Conservation (phyloP, 2,888 invertebrate genomes). For the Laspeyria flexula region DNA sequence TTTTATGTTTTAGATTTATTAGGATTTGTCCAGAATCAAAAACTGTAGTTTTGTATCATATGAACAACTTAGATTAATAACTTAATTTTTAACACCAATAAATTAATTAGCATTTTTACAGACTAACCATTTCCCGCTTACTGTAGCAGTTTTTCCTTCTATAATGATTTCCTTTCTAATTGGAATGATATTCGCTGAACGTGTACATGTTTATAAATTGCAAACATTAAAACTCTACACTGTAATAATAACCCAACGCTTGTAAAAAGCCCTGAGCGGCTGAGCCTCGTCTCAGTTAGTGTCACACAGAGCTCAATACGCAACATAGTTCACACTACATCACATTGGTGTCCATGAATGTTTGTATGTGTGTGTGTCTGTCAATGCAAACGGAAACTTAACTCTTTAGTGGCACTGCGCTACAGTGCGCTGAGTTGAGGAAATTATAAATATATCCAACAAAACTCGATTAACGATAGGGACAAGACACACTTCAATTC, state of each 20-base stretch:
- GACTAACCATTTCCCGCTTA: too few relatives aligned
- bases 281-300: constrained; percentile 15
- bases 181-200: too few relatives aligned
- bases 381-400: constrained; percentile 59
- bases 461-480: constrained; percentile 25
- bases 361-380: constrained; percentile 33
- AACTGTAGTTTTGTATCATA: too few relatives aligned
- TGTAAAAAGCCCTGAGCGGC: constrained; percentile 24
- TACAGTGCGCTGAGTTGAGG: constrained; percentile 47
- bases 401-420: constrained; percentile 45
- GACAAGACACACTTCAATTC: constrained; percentile 1
- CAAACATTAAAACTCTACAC: too few relatives aligned
- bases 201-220: too few relatives aligned
- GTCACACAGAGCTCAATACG: constrained; percentile 8
- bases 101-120: too few relatives aligned
- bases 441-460: constrained; percentile 45
- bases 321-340: not conserved
- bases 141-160: too few relatives aligned
- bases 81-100: too few relatives aligned
- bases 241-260: constrained; percentile 16
- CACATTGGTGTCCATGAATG: constrained; percentile 4
- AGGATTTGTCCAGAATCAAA: too few relatives aligned
- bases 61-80: too few relatives aligned
- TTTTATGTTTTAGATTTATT: too few relatives aligned
- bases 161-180: too few relatives aligned